Percentiles rank a stretch among this genome's conserved stretches.
These are phyloP conservation scores for Notiomystis cincta DNA, from an alignment of 2,113 vertebrate genomes.

Conservation along the genomic window DNA sequence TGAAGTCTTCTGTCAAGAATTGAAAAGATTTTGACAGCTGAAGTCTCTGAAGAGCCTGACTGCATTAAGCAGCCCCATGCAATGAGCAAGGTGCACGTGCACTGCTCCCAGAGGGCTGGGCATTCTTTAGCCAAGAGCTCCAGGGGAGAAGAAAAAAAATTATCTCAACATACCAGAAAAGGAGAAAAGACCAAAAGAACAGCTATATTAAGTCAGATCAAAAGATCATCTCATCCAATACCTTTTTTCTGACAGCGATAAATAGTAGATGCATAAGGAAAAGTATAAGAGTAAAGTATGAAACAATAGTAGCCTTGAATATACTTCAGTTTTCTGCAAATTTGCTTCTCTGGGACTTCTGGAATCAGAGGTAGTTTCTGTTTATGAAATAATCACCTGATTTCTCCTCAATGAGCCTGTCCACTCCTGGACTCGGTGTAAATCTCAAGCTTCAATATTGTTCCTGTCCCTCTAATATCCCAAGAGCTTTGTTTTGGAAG, in stretches of 20 bases:
- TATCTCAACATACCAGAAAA: background rate
- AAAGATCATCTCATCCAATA: background rate
- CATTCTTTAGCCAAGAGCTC: background rate
- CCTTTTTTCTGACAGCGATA: background rate
- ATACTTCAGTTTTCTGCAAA: background rate
- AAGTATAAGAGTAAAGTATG: background rate
- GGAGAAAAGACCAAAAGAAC: background rate
- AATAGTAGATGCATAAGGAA: background rate
- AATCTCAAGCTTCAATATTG: background rate
- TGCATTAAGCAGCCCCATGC: background rate
- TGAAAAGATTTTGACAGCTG: slow-evolving; percentile 40
- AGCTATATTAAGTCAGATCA: background rate
- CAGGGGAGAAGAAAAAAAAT: background rate
- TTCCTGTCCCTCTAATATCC: background rate
- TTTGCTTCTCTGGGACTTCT: background rate
- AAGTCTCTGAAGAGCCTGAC: slow-evolving; percentile 22
- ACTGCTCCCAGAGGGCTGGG: background rate
- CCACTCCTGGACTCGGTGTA: background rate
- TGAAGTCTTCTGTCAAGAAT: background rate
- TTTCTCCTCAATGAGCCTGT: background rate
- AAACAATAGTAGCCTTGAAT: background rate
- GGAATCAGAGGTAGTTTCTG: background rate
- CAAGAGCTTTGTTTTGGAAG: background rate
- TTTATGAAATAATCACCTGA: background rate
- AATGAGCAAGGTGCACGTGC: background rate